These are phyloP conservation scores for Platyrinchus mystaceus DNA, from an alignment of 2,797 vertebrate species.

Conservation along the genomic window DNA sequence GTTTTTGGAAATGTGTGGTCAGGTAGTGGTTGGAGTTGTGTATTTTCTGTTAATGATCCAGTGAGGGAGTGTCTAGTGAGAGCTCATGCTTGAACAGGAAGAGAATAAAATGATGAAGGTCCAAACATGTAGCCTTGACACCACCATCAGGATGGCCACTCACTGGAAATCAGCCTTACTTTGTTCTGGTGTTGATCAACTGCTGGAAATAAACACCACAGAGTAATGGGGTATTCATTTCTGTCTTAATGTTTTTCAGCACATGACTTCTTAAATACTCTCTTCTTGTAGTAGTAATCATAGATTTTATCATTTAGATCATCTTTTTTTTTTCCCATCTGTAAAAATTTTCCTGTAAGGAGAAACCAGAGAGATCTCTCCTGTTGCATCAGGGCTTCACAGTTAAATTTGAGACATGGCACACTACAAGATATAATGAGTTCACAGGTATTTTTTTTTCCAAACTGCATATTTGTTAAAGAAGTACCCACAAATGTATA, in stretches of 20 bases:
- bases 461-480: background rate
- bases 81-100: background rate
- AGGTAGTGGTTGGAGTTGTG: background rate
- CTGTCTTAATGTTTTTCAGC: background rate
- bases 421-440: background rate
- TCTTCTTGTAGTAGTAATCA: background rate
- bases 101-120: background rate
- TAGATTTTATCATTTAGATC: background rate
- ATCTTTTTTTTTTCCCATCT: background rate
- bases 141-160: background rate
- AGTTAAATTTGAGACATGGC: background rate
- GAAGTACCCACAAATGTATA: background rate
- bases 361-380: background rate
- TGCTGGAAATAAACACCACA: background rate
- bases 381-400: background rate
- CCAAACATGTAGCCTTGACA: background rate
- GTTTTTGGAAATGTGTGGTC: background rate
- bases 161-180: background rate
- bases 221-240: background rate
- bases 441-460: background rate
- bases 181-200: background rate
- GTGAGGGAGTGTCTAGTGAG: background rate
- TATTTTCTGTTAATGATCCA: background rate
- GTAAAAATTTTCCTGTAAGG: background rate
- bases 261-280: background rate